phyloP scores from a whole-genome alignment of 2,797 vertebrate species.

The Tokudaia muenninki region DNA sequence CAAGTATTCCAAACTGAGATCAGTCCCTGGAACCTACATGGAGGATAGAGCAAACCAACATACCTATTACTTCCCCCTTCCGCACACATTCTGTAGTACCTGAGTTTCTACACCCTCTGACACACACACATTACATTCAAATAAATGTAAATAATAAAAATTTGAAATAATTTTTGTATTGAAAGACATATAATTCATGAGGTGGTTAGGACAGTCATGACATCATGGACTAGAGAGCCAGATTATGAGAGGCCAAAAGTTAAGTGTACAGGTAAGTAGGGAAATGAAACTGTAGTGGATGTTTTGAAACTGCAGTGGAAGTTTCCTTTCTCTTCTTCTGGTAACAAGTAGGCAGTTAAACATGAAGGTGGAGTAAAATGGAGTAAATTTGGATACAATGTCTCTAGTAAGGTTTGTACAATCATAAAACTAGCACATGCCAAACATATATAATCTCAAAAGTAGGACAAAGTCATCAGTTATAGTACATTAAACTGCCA shows the following conservation, averaged over 20 bases:
- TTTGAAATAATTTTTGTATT: not conserved
- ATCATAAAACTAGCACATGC: not conserved
- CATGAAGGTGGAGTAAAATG: not conserved
- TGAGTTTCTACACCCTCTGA: not conserved
- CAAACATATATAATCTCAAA: not conserved
- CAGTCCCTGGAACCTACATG: not conserved
- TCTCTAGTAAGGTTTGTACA: not conserved
- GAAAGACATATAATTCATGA: not conserved
- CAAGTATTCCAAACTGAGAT: not conserved
- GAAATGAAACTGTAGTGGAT: not conserved
- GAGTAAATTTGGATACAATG: not conserved
- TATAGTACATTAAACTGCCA: not conserved
- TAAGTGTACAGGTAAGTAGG: not conserved
- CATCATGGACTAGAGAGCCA: not conserved
- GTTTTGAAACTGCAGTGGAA: not conserved
- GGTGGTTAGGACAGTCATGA: not conserved
- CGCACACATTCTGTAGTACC: not conserved
- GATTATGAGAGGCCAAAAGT: not conserved
- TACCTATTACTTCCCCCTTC: no score
- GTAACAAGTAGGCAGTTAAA: not conserved
- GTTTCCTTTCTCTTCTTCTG: not conserved
- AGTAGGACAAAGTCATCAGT: not conserved
- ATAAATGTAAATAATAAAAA: not conserved
- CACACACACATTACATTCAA: not conserved
- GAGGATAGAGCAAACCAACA: not conserved